Evolutionary conservation across 2,888 invertebrate genomes (phyloP), one percentile per base, ranked within the genome.

Genomic region (Cataglyphis livida): DNA sequence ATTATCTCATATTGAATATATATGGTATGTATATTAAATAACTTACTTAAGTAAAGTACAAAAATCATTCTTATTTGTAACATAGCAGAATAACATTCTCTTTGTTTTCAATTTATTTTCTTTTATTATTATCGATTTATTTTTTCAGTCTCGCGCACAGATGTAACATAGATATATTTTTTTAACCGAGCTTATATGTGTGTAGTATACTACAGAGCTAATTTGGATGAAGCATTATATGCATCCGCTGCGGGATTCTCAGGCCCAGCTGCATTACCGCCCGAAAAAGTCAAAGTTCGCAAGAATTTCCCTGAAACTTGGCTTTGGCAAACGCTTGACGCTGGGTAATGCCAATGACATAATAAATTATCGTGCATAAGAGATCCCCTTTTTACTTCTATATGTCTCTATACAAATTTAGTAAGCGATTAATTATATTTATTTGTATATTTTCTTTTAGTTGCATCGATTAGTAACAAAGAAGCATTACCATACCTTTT

Each of bases 261-360:
- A 85, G 91, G 87, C 86, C 89, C 88, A 89, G 81, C 91, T 84
- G 89, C 92, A 88, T 88, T 92, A 84, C 88, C 92, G 87, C 85
- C 93, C 84, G 92, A 92, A 93, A 93, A 93, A 90, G 91, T 93
- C 90, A 94, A 94, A 94, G 95, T 96, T 64, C 95, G 97, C 91
- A 96, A 96, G 94, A 95, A 96, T 94, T 97, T 97, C 94, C 96
- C 97, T 57, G 97, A 97, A 95, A 97, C 97, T 73, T 97, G 97
- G 97, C 95, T 97, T 89, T 97, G 96, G 96, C 95, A 96, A 89
- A 95, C 95, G 92, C 94, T 95, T 88, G 95, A 96, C 85, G 95
- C 96, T 93, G 95, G 96, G 96, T 96, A 96, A 95, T 93, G 90
- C 91, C 89, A 92, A 90, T 90, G 84, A 89, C 90, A 87, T 90